Evolutionary conservation across 1,140 invertebrate species (phyloP).

Genomic region (Drosophila asahinai): DNA sequence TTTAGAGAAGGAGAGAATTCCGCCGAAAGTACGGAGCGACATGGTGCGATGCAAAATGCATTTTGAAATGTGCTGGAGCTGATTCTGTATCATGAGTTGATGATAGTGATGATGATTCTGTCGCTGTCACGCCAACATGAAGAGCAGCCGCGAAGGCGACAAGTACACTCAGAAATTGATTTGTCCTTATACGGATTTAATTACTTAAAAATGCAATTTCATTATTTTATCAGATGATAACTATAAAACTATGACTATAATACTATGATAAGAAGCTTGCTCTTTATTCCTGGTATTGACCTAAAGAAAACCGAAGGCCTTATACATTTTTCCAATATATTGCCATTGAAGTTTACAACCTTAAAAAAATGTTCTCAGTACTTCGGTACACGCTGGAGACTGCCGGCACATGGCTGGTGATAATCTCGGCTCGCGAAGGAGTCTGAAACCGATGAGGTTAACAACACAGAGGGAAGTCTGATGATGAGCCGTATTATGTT

Average conservation of each 20-base stretch:
- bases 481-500: conserved; percentile 80
- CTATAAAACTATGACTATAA: no score
- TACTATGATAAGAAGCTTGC: no score
- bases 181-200: background rate
- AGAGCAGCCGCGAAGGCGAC: conserved; percentile 33
- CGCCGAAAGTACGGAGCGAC: conserved; percentile 39
- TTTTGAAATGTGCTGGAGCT: conserved; percentile 56
- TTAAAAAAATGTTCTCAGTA: background rate
- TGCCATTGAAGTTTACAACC: background rate
- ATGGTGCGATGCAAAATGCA: conserved; percentile 70
- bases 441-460: conserved; percentile 76
- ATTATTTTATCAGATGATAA: no score
- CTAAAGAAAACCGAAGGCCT: no score
- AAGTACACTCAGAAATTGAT: background rate
- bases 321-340: background rate
- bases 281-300: no score
- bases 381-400: background rate
- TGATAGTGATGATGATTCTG: conserved; percentile 51
- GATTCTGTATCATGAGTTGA: conserved; percentile 39
- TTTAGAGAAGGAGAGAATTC: conserved; percentile 6
- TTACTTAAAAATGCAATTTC: background rate
- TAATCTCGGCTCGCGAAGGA: conserved; percentile 50
- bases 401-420: conserved; percentile 44
- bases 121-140: conserved; percentile 29
- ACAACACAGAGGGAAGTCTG: conserved; percentile 45